Conservation (phyloP, 2,113 vertebrate genomes). For the Myanophis thanlyinensis region DNA sequence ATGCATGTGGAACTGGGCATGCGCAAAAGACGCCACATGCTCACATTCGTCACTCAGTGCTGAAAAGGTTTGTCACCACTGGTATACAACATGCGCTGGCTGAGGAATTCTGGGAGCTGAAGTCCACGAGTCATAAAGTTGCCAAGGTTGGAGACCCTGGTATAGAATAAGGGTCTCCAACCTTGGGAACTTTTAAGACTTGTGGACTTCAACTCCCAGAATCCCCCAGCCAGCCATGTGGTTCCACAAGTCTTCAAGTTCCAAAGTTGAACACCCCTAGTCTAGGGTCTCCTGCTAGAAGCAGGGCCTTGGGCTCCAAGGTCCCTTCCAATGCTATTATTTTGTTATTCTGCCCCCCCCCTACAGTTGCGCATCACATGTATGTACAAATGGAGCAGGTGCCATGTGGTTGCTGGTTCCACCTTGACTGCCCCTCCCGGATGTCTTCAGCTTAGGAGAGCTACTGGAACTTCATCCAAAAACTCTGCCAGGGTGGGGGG, state of each 20-base stretch:
- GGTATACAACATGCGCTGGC: too few species aligned
- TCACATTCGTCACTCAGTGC: too few species aligned
- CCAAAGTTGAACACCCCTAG: background rate
- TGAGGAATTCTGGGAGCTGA: too few species aligned
- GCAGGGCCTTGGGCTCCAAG: background rate
- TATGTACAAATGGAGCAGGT: background rate
- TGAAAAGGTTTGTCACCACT: too few species aligned
- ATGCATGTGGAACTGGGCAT: too few species aligned
- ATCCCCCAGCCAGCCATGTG: background rate
- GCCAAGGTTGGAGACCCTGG: too few species aligned
- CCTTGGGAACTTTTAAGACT: background rate
- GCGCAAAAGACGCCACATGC: too few species aligned
- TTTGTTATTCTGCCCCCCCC: background rate
- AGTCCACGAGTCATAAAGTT: too few species aligned
- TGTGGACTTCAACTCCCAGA: background rate
- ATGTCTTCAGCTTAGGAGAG: background rate
- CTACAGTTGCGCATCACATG: background rate
- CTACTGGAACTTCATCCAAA: background rate
- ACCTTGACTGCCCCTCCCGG: background rate
- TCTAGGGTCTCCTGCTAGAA: background rate
- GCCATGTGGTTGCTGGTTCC: background rate
- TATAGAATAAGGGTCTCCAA: background rate
- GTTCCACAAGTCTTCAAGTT: background rate
- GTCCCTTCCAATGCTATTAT: background rate
- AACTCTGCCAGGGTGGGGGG: background rate